Evolutionary conservation across 2,888 invertebrate genomes (phyloP).

Genomic region (Nephrotoma guestfalica): DNA sequence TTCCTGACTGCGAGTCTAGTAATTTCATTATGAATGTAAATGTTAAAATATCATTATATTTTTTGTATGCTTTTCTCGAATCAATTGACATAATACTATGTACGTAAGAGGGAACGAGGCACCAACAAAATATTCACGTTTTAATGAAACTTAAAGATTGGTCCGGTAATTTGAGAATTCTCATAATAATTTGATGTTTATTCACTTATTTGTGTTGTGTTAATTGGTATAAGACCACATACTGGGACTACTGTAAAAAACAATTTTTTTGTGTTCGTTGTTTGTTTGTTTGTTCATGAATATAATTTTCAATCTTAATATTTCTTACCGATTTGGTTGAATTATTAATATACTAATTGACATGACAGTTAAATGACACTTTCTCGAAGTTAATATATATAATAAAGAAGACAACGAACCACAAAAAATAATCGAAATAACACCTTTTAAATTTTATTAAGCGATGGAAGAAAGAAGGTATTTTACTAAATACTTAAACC

Average conservation of each 20-base stretch:
- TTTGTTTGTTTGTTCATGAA: background rate
- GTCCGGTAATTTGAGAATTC: background rate
- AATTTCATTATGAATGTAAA: background rate
- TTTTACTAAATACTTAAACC: background rate
- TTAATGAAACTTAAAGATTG: background rate
- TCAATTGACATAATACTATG: background rate
- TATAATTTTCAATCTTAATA: background rate
- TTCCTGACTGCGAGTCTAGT: background rate
- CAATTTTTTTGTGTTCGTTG: background rate
- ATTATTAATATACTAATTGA: background rate
- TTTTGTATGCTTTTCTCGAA: background rate
- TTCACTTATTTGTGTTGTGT: background rate
- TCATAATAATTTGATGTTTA: background rate
- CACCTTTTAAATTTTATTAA: background rate
- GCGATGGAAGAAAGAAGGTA: background rate
- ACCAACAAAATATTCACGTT: background rate
- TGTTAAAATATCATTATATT: background rate
- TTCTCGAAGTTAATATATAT: background rate
- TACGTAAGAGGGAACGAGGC: background rate
- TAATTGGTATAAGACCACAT: background rate
- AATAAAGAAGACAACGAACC: background rate
- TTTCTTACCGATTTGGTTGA: background rate
- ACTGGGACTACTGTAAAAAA: background rate
- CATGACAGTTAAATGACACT: background rate
- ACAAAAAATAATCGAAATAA: background rate